A percentile compares a stretch with the other conserved stretches of the same genome.
phyloP scores from a whole-genome alignment of 2,113 vertebrate species.

The Charadrius vociferus region DNA sequence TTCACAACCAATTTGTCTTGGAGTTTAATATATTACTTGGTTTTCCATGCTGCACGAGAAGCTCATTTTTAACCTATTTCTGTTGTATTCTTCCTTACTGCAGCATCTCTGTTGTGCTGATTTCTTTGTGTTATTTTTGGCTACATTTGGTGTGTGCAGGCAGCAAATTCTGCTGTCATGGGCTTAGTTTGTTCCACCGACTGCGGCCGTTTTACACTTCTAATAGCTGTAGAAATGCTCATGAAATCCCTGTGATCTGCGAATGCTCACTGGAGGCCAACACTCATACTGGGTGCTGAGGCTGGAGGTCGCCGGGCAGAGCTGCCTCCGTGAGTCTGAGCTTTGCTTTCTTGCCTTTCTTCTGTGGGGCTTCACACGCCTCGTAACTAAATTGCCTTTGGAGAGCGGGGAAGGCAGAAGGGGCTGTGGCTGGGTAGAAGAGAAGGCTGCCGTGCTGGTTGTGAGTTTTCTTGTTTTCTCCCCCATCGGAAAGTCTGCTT shows the following conservation, averaged over 20 bases:
- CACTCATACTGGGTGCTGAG: neutral
- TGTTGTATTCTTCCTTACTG: neutral
- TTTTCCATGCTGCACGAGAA: neutral
- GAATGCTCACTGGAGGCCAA: neutral
- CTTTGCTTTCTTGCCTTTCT: neutral
- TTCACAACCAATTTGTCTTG: neutral
- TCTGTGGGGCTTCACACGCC: neutral
- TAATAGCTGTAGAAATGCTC: neutral
- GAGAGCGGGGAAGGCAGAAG: neutral
- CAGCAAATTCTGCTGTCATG: neutral
- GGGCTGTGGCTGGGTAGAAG: neutral
- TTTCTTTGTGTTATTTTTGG: neutral
- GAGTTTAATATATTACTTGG: neutral
- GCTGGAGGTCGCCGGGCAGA: neutral
- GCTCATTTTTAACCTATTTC: neutral
- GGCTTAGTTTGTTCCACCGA: neutral
- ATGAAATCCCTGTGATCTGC: neutral
- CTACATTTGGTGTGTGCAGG: neutral
- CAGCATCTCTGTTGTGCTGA: neutral
- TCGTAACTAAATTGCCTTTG: rapidly evolving
- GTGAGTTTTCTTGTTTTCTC: no score
- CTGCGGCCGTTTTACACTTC: neutral
- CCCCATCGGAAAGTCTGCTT: neutral
- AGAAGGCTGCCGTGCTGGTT: neutral
- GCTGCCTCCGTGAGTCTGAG: rapidly evolving